Conservation (phyloP, 1,140 invertebrate genomes). For the Caenorhabditis brenneri region DNA sequence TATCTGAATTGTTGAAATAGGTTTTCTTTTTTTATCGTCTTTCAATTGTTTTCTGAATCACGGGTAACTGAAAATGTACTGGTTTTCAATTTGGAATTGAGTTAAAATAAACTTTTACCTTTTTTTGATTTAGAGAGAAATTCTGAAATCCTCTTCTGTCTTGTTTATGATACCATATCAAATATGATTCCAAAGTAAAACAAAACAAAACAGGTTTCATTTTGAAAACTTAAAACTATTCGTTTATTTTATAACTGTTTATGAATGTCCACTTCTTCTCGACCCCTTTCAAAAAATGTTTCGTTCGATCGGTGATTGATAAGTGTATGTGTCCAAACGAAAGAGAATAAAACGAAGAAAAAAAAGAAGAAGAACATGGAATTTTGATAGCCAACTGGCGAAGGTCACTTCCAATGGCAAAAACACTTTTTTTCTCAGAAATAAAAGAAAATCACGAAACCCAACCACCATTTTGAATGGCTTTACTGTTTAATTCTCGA, state of each 20-base stretch:
- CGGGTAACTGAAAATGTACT: not conserved
- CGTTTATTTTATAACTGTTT: slow-evolving; percentile 11
- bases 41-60: not conserved
- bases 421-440: not conserved
- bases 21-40: not conserved
- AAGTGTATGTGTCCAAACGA: slow-evolving; percentile 1
- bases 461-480: not conserved
- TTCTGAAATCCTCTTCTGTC: too few relatives aligned
- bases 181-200: not conserved
- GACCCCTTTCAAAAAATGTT: not conserved
- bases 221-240: not conserved
- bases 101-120: too few relatives aligned
- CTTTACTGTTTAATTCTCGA: slow-evolving; percentile 5
- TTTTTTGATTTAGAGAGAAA: too few relatives aligned
- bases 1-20: too few relatives aligned
- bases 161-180: too few relatives aligned
- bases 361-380: not conserved
- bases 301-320: slow-evolving; percentile 22
- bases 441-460: not conserved
- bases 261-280: not conserved
- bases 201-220: not conserved
- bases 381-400: not conserved
- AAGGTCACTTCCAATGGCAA: slow-evolving; percentile 31
- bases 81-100: not conserved
- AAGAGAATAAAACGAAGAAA: not conserved